A percentile compares a stretch with the other conserved stretches of the same genome.
Evolutionary conservation across 2,797 vertebrate species (phyloP).

Genomic region (Macrochelys suwanniensis): DNA sequence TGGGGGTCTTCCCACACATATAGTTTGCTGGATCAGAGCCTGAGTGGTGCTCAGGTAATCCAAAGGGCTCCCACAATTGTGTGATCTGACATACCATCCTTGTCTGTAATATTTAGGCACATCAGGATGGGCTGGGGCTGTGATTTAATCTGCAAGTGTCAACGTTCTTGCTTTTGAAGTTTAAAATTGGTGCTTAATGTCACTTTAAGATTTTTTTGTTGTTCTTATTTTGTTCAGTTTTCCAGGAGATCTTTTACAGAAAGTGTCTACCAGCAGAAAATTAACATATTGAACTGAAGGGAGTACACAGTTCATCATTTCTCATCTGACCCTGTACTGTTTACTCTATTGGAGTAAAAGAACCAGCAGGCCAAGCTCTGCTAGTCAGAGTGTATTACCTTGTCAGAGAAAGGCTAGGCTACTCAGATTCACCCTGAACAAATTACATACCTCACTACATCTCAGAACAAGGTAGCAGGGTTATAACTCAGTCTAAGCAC

Average conservation of each 20-base stretch:
- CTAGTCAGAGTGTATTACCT: slow-evolving; percentile 84
- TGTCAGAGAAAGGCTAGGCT: slow-evolving; percentile 83
- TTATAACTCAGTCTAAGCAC: slow-evolving; percentile 92
- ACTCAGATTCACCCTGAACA: slow-evolving; percentile 85
- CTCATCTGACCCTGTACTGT: slow-evolving; percentile 75
- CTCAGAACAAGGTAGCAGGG: slow-evolving; percentile 79
- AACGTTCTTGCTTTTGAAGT: background rate
- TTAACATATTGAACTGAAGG: background rate
- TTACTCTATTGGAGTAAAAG: slow-evolving; percentile 75
- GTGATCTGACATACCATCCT: background rate
- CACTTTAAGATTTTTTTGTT: background rate
- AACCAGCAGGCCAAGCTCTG: slow-evolving; percentile 82
- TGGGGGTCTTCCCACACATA: background rate
- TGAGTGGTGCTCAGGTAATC: background rate
- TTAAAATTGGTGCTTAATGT: background rate
- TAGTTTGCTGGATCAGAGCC: background rate
- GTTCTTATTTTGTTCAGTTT: slow-evolving; percentile 37
- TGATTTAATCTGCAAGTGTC: background rate
- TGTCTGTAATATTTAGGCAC: background rate
- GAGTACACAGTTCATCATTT: slow-evolving; percentile 51
- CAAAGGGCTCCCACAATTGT: background rate
- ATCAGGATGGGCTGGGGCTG: background rate
- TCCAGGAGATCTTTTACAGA: background rate
- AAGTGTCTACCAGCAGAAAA: slow-evolving; percentile 43
- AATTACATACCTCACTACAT: slow-evolving; percentile 83